Conservation (phyloP, 2,113 vertebrate species). For the Sturnira hondurensis region DNA sequence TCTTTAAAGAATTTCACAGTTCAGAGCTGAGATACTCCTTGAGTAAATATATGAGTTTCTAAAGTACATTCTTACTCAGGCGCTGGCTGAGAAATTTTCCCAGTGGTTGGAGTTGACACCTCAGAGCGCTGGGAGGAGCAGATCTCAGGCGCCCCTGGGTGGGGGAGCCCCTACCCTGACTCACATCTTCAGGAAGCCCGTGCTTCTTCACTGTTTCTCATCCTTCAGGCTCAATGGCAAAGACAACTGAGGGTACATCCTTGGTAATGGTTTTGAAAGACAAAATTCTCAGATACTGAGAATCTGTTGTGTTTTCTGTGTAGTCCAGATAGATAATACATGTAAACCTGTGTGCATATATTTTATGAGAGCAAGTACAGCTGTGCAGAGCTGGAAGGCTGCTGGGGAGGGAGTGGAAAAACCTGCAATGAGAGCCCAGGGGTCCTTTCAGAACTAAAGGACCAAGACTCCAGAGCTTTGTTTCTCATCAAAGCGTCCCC, state of each 20-base stretch:
- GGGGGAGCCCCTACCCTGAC: neutral
- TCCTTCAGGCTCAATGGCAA: neutral
- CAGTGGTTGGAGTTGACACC: fast-evolving
- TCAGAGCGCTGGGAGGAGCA: neutral
- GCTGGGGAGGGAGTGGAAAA: neutral
- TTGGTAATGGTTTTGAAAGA: neutral
- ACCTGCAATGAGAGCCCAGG: neutral
- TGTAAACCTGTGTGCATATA: neutral
- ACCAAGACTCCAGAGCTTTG: neutral
- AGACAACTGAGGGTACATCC: neutral
- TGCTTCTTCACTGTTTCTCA: neutral
- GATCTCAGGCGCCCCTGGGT: neutral
- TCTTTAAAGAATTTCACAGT: slow-evolving; percentile 13
- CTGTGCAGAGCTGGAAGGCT: neutral
- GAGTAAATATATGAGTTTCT: neutral
- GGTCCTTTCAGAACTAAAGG: neutral
- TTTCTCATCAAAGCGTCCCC: neutral
- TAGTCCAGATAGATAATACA: neutral
- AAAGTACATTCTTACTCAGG: neutral
- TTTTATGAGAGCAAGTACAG: neutral
- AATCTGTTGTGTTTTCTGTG: neutral
- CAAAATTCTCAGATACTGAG: neutral
- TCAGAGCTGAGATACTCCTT: slow-evolving; percentile 13
- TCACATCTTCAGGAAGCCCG: neutral
- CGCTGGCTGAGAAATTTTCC: neutral